Evolutionary conservation across 2,888 invertebrate genomes (phyloP), one percentile per base, ranked within the genome.

Genomic region (Thecophora atra): DNA sequence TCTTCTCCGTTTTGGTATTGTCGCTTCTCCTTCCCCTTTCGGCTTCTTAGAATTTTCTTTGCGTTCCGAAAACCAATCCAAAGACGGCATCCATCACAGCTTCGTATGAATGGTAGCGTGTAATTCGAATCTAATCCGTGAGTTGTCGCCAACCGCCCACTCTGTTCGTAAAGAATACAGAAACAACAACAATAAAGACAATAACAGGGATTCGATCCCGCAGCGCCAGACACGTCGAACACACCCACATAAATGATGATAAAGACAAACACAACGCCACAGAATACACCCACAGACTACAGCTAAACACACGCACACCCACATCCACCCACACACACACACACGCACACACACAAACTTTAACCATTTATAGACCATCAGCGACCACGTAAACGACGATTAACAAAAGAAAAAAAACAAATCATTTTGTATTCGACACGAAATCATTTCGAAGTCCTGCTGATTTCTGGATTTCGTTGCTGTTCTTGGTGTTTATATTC

Each of bases 301-400:
- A 47, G 15, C 1, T 17, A 47, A 11, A n/a, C 47, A 2, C 3
- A 47, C 47, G 17, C 47, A 1, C 47, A 30, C 60, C 28, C n/a
- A 60, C n/a, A 13, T 17, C 4, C 30, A 60, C 11, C 2, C 28
- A 13, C 28, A 60, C 60, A 30, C 2, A 21, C 4, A 26, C 56
- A 52, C 19, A 70, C 28, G 28, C 24, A 65, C 44, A 56, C 37
- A 67, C n/a, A 51, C 54, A 37, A 70, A 28, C 37, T 19, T 37
- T 21, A 17, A 24, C 63, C 21, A 19, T 63, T 63, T 44, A 63
- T 63, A 42, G 63, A 63, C 21, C 63, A 47, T 47, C 26, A 64
- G 44, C 47, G 47, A 64, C 64, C 47, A 26, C 47, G 13, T 64
- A 42, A 63, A 63, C 24, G 63, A n/a, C 21, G 24, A 3, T 63